Conservation (phyloP, 37 sponge, comb jelly and placozoan species). For the Spongilla lacustris region DNA sequence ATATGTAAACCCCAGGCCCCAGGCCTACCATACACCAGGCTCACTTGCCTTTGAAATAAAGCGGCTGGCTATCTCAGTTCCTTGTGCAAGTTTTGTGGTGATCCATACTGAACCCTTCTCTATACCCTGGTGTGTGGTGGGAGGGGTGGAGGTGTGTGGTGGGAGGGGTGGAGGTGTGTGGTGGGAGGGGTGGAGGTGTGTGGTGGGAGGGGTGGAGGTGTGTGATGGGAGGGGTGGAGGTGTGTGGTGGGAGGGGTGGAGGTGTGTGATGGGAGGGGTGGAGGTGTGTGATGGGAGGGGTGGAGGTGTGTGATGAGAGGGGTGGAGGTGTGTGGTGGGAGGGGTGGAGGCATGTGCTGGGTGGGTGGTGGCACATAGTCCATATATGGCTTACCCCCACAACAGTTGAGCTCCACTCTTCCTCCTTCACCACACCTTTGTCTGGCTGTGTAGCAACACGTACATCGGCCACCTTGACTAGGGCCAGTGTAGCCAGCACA, state of each 20-base stretch:
- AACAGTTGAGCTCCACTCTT: constrained; percentile 49
- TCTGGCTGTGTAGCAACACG: neutral
- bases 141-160: neutral
- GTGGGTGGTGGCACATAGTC: too few species aligned
- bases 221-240: neutral
- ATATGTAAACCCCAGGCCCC: too few species aligned
- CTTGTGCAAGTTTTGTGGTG: constrained; percentile 38
- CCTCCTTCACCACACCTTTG: neutral
- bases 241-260: too few species aligned
- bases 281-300: too few species aligned
- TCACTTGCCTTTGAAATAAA: constrained; percentile 48
- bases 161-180: too few species aligned
- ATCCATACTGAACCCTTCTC: constrained; percentile 55
- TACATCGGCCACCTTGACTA: neutral
- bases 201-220: too few species aligned
- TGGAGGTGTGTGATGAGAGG: neutral
- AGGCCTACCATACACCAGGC: too few species aligned
- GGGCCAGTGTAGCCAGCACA: neutral
- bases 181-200: too few species aligned
- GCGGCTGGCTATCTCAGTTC: constrained; percentile 48
- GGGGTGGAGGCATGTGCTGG: too few species aligned
- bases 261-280: too few species aligned
- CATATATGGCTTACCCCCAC: constrained; percentile 35
- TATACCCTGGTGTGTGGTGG: constrained; percentile 21
- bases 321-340: neutral